phyloP scores from a whole-genome alignment of 2,797 vertebrate genomes.

The Pantherophis alleghaniensis region DNA sequence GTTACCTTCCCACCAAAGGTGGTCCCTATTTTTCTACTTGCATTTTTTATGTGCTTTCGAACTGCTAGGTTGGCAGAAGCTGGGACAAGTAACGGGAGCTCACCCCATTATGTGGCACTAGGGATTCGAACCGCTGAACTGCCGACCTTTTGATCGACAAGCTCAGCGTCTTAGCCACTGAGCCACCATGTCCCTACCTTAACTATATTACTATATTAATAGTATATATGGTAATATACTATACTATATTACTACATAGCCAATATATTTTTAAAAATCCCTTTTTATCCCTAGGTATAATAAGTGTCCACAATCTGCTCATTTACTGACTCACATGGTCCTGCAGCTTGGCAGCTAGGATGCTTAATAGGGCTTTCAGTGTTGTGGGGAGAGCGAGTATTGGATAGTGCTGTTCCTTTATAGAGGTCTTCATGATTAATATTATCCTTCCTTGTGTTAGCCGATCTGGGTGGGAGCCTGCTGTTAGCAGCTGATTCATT shows the following conservation, averaged over 20 bases:
- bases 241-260: background rate
- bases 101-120: too few relatives aligned
- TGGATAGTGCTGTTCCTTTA: background rate
- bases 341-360: background rate
- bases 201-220: background rate
- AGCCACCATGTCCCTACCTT: background rate
- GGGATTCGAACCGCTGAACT: too few relatives aligned
- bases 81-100: too few relatives aligned
- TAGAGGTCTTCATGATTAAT: background rate
- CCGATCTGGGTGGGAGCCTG: background rate
- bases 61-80: too few relatives aligned
- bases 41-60: too few relatives aligned
- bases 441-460: background rate
- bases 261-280: background rate
- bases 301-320: background rate
- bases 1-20: too few relatives aligned
- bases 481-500: background rate
- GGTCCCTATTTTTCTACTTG: too few relatives aligned
- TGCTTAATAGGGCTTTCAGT: background rate
- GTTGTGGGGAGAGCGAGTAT: background rate
- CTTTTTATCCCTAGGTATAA: background rate
- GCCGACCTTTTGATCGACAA: too few relatives aligned
- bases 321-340: background rate
- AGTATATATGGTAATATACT: background rate
- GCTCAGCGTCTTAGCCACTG: too few relatives aligned